Evolutionary conservation across 2,797 vertebrate species (phyloP), one percentile per base, ranked within the genome.

Genomic region (Microctenopoma stevenorrisi): DNA sequence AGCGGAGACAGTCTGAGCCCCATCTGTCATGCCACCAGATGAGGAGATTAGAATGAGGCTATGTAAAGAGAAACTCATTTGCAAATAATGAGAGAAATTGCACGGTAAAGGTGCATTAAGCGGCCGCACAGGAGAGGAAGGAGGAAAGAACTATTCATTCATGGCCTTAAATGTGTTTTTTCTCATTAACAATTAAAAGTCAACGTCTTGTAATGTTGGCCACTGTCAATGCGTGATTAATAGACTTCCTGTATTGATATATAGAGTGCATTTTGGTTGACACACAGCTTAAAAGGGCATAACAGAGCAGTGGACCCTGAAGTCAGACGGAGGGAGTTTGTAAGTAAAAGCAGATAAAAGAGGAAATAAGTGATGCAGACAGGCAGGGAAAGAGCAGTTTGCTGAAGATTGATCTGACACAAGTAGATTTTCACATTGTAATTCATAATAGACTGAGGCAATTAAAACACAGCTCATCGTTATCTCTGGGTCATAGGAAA

Each of bases 21-120:
- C 54, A 55, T 82, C 68, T 75, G 65, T 85, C 77, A 83, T 25
- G 7, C 15, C 71, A 68, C 50, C 51, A 43, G 55, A 76, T 15
- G 55, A 58, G 57, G 6, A 48, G 64, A 77, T 82, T 72, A 71
- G 57, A 53, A 54, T 3, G 51, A 55, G 63, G 43, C 40, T 51
- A 63, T 44, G 80, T 66, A 72, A 81, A 76, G 70, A 77, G 62
- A 67, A 78, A 73, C 42, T 86, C 18, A 82, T 88, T 79, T 79
- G 28, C 2, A 64, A 79, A 69, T 63, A 81, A 76, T 25, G 70
- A 30, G 62, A 58, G 63, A 58, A 74, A 84, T n/a, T 57, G 42
- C 26, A 14, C 73, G 26, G 49, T 68, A 78, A 83, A 78, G 56
- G 49, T 78, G 64, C 57, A n/a, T 35, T 28, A 49, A 68, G 69